phyloP scores from a whole-genome alignment of 2,888 invertebrate species.

The Sphaeridia pumilis region DNA sequence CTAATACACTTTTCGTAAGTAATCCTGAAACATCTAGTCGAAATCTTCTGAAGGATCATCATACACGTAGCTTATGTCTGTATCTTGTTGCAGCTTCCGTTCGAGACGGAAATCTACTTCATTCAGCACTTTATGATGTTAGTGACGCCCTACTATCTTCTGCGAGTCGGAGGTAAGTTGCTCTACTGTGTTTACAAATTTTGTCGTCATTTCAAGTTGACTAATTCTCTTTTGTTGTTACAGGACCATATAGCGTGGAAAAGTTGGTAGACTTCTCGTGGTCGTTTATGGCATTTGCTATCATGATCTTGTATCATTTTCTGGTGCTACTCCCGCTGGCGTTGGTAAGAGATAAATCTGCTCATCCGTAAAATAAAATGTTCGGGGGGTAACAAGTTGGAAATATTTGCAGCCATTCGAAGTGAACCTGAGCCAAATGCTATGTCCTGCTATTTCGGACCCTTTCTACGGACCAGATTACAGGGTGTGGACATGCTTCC shows the following conservation, averaged over 20 bases:
- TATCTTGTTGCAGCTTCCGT: conserved; percentile 61
- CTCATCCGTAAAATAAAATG: too few species aligned
- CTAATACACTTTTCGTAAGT: conserved; percentile 76
- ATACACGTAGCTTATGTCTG: too few species aligned
- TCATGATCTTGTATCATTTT: conserved; percentile 75
- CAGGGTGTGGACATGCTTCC: conserved; percentile 62
- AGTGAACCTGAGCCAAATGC: conserved; percentile 92
- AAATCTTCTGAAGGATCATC: too few species aligned
- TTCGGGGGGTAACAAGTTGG: too few species aligned
- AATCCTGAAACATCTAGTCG: not conserved
- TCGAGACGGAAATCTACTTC: conserved; percentile 87
- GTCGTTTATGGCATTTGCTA: conserved; percentile 63
- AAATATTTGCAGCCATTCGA: conserved; percentile 73
- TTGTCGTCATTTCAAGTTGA: too few species aligned
- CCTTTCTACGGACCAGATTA: conserved; percentile 91
- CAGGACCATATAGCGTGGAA: conserved; percentile 74
- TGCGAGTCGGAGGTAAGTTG: conserved; percentile 68
- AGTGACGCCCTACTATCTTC: conserved; percentile 82
- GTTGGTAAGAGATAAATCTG: too few species aligned
- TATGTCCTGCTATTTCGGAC: conserved; percentile 87
- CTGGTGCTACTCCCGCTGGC: conserved; percentile 58
- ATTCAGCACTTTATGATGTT: conserved; percentile 92
- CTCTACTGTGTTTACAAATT: not conserved
- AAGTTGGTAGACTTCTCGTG: conserved; percentile 63
- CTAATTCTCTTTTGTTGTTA: too few species aligned